A percentile compares a stretch with the other conserved stretches of the same genome.
Conservation (phyloP, 1,140 invertebrate species). For the Teleopsis dalmanni region DNA sequence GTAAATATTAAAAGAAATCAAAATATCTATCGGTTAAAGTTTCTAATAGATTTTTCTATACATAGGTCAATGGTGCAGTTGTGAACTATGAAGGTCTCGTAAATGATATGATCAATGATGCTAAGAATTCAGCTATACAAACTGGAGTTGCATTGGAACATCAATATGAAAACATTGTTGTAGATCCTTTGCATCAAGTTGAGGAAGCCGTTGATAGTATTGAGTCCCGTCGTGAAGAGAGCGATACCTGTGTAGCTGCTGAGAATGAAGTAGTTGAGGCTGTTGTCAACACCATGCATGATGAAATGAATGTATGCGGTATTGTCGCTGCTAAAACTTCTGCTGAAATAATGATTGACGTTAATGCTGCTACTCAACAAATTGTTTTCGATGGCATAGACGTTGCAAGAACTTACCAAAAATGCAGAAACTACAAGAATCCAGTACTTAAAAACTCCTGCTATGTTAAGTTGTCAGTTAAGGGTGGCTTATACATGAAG, state of each 20-base stretch:
- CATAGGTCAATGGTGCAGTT: not conserved
- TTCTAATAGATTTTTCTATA: not conserved
- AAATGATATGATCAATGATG: conserved; percentile 20
- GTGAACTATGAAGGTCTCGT: conserved; percentile 16
- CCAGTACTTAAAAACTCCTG: conserved; percentile 16
- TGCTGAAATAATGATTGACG: conserved; percentile 21
- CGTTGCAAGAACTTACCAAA: conserved; percentile 19
- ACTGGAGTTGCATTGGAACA: conserved; percentile 20
- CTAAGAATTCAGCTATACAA: conserved; percentile 20
- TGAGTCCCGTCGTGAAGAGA: conserved; percentile 22
- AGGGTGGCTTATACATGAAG: conserved; percentile 22
- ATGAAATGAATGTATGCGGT: conserved; percentile 22
- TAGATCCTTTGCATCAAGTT: conserved; percentile 31
- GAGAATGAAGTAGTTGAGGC: conserved; percentile 20
- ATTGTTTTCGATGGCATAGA: conserved; percentile 27
- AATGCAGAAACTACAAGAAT: conserved; percentile 26
- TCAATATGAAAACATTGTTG: conserved; percentile 30
- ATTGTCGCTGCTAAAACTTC: conserved; percentile 22
- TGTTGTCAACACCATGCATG: conserved; percentile 24
- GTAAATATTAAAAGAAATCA: not conserved
- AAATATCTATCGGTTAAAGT: not conserved
- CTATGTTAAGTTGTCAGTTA: conserved; percentile 21
- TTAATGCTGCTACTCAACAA: conserved; percentile 28
- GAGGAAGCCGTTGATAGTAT: conserved; percentile 23
- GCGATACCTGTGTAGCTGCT: conserved; percentile 25